A percentile compares a stretch with the other conserved stretches of the same genome.
Evolutionary conservation across 92 coral and sea anemone genomes (phyloP).

Genomic region (Umimayanthus chanpuru): DNA sequence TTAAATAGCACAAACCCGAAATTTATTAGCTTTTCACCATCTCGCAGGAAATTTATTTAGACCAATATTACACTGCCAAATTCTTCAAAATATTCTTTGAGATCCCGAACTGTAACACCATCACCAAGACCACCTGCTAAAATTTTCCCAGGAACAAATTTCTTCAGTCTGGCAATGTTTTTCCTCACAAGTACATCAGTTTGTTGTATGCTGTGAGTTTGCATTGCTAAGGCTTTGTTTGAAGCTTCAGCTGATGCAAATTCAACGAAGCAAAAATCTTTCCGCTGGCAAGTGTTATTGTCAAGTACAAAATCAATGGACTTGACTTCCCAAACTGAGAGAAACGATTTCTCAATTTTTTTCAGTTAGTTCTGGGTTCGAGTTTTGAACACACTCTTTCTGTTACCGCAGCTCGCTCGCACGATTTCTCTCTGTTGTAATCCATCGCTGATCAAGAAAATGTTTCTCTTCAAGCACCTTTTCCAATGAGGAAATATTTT

Average conservation of each 20-base stretch:
- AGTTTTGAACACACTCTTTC: constrained; percentile 52
- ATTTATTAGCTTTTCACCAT: constrained; percentile 31
- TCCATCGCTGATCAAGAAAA: constrained; percentile 54
- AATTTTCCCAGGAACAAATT: constrained; percentile 53
- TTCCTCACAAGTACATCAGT: constrained; percentile 51
- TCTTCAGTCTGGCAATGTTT: constrained; percentile 50
- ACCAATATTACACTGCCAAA: constrained; percentile 57
- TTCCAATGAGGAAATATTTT: constrained; percentile 37
- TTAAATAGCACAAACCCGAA: constrained; percentile 61
- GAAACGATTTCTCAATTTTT: constrained; percentile 51
- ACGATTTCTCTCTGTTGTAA: constrained; percentile 30
- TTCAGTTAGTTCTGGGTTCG: constrained; percentile 39
- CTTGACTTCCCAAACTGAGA: constrained; percentile 58
- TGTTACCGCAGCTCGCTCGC: not conserved
- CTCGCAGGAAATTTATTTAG: constrained; percentile 57
- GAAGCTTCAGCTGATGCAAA: constrained; percentile 48
- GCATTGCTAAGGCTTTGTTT: constrained; percentile 47
- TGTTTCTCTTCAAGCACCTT: constrained; percentile 50
- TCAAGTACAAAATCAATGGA: constrained; percentile 36
- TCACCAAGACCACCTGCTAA: constrained; percentile 57
- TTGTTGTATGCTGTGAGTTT: constrained; percentile 41
- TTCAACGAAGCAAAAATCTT: constrained; percentile 67
- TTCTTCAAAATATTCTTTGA: constrained; percentile 59
- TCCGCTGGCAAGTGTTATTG: constrained; percentile 14
- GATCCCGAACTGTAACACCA: constrained; percentile 51